A percentile compares a stretch with the other conserved stretches of the same genome.
These are phyloP conservation scores for Elgaria multicarinata DNA, from an alignment of 2,113 vertebrate species.

Conservation along the genomic window DNA sequence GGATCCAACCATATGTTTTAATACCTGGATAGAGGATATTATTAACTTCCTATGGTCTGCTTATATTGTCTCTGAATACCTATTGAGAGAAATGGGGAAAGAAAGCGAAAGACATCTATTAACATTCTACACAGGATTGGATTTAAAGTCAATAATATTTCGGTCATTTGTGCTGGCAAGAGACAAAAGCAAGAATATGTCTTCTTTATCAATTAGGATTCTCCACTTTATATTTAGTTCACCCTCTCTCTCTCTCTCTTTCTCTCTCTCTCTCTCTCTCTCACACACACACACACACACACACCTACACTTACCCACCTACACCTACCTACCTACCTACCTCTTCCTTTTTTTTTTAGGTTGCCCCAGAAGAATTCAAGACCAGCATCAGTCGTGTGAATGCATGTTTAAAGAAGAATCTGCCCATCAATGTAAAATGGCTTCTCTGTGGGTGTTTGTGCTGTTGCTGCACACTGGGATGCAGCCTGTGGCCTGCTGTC, in stretches of 20 bases:
- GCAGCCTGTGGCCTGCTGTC: constrained; percentile 98
- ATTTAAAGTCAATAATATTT: neutral
- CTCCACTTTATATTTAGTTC: neutral
- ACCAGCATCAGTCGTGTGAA: constrained; percentile 94
- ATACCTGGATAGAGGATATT: neutral
- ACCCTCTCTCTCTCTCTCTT: constrained; percentile 17
- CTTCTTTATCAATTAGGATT: neutral
- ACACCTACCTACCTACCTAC: no score
- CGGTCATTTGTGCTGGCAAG: neutral
- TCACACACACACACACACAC: no score
- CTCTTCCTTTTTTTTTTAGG: constrained; percentile 75
- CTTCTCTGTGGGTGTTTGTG: constrained; percentile 97
- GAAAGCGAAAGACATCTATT: neutral
- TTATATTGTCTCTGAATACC: no score
- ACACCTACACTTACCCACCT: no score
- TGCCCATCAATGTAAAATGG: constrained; percentile 97
- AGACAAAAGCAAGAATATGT: neutral
- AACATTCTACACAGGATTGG: no score
- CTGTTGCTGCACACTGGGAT: constrained; percentile 97
- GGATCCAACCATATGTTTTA: neutral
- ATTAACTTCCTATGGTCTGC: neutral
- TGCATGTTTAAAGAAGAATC: constrained; percentile 93
- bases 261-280: neutral
- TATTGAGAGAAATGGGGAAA: no score
- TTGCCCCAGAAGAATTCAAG: constrained; percentile 99